phyloP scores from a whole-genome alignment of 2,888 invertebrate genomes.

The Ganaspis brasiliensis region DNA sequence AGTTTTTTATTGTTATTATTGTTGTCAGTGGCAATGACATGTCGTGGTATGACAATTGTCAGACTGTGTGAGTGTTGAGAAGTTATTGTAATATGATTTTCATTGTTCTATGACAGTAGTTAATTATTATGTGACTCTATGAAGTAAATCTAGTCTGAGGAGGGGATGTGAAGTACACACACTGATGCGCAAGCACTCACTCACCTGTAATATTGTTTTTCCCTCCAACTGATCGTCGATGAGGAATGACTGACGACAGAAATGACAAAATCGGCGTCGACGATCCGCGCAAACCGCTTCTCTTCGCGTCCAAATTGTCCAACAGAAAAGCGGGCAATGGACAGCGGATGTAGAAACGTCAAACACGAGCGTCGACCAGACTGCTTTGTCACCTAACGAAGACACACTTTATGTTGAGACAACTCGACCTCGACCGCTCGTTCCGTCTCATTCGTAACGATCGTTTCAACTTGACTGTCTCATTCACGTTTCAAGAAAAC shows the following conservation, averaged over 20 bases:
- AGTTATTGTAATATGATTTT: too few relatives aligned
- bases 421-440: slow-evolving; percentile 25
- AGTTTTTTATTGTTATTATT: too few relatives aligned
- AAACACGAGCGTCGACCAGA: slow-evolving; percentile 39
- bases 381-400: slow-evolving; percentile 37
- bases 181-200: slow-evolving; percentile 25
- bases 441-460: slow-evolving; percentile 40
- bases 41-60: too few relatives aligned
- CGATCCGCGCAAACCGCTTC: slow-evolving; percentile 11
- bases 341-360: slow-evolving; percentile 36
- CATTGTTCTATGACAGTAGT: too few relatives aligned
- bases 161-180: background rate
- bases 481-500: slow-evolving; percentile 33
- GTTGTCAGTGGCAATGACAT: background rate
- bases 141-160: too few relatives aligned
- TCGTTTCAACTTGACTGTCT: slow-evolving; percentile 13
- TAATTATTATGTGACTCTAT: too few relatives aligned
- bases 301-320: slow-evolving; percentile 15
- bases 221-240: slow-evolving; percentile 24
- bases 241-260: slow-evolving; percentile 6
- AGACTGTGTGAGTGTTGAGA: too few relatives aligned
- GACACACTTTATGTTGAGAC: slow-evolving; percentile 38
- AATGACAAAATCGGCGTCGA: background rate
- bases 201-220: slow-evolving; percentile 30
- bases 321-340: slow-evolving; percentile 33